Base-by-base conservation (phyloP, 1,140 invertebrate genomes). In the Conus ventricosus region DNA sequence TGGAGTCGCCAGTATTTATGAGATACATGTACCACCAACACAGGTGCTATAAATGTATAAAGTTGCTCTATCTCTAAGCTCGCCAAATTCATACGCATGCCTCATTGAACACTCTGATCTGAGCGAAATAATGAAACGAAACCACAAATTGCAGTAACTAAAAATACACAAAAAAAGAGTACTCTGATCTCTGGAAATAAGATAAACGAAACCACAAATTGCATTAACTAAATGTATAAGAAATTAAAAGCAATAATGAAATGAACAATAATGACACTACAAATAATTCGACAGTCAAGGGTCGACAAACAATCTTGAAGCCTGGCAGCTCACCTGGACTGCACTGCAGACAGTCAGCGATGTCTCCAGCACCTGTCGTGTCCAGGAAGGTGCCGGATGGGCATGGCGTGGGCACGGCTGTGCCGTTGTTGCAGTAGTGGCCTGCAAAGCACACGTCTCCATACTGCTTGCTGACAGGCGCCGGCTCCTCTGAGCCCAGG, bases 381-480 rank as follows among this genome's bases (percentile, higher is more conserved):
- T 92, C 90, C 15, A 91, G 88, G 91, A 90, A 94, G 0, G 94
- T 94, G 51, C 94, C 93, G 27, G 92, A 89, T 23, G 93, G 93
- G 89, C 94, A 94, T 13, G 91, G 83, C 11, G 89, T 85, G 8
- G 93, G 91, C 55, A 90, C 89, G 60, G 88, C 84, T 23, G 94
- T 94, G 53, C 94, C 94, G 78, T 94, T 93, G 20, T 92, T 92
- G 91, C 94, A 95, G 87, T 93, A 95, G 89, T 91, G 76, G 13
- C 94, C 94, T 63, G 92, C 91, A 23, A 90, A 88, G 85, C 94
- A 95, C 20, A 90, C 84, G 82, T 94, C 93, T 57, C 94, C 94
- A 89, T 93, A 94, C 0, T 84, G 13, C 84, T 93, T 84, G 27
- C 87, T 89, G 4, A 92, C 86, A 25, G 94, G 94, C 13, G 88